These are phyloP conservation scores for Hirtodrosophila trivittata DNA, from an alignment of 2,888 invertebrate species.

Conservation along the genomic window DNA sequence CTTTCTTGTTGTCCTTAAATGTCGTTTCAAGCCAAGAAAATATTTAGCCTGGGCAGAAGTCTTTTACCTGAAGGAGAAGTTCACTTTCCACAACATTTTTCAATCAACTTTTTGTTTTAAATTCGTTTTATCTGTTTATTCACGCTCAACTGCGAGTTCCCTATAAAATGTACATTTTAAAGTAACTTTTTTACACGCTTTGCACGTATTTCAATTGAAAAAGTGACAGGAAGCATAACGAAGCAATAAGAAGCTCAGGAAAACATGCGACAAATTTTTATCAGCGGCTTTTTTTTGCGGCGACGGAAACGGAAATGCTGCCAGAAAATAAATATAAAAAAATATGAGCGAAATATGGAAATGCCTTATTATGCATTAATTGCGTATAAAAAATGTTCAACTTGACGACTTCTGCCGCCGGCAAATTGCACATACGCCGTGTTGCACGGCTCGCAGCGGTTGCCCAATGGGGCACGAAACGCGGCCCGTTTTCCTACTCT, in stretches of 20 bases:
- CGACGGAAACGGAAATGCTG: constrained; percentile 53
- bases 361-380: constrained; percentile 63
- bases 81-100: too few relatives aligned
- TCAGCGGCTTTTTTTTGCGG: constrained; percentile 36
- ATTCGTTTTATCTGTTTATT: too few relatives aligned
- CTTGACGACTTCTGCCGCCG: constrained; percentile 23
- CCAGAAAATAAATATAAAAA: background rate
- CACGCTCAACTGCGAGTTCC: too few relatives aligned
- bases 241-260: background rate
- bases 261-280: constrained; percentile 33
- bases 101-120: too few relatives aligned
- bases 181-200: too few relatives aligned
- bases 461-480: too few relatives aligned
- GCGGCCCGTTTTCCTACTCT: background rate
- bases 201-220: too few relatives aligned
- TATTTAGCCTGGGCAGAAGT: too few relatives aligned
- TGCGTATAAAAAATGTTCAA: constrained; percentile 38
- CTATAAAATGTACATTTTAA: too few relatives aligned
- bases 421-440: constrained; percentile 36
- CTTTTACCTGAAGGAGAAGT: too few relatives aligned
- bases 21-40: too few relatives aligned
- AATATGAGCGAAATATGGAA: constrained; percentile 21
- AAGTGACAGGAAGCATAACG: background rate
- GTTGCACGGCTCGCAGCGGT: constrained; percentile 14
- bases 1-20: too few relatives aligned